phyloP scores from a whole-genome alignment of 2,888 invertebrate genomes.

The Branchinecta sandiegonensis region DNA sequence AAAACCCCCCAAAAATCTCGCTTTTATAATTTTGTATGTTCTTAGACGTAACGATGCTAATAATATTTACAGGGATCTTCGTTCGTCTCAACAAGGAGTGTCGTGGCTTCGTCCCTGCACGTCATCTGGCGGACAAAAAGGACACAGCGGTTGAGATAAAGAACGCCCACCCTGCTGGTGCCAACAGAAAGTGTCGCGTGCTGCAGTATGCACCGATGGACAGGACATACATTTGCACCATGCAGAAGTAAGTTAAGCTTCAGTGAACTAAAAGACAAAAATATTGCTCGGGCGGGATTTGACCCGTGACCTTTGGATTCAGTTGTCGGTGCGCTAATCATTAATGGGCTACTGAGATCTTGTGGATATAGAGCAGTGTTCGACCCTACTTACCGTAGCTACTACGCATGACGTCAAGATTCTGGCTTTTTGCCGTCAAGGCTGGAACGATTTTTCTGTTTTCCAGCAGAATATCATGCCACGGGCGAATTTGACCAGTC shows the following conservation, averaged over 20 bases:
- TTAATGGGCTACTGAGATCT: too few relatives aligned
- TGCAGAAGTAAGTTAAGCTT: constrained; percentile 37
- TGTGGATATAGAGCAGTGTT: too few relatives aligned
- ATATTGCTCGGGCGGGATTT: not conserved
- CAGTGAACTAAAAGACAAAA: not conserved
- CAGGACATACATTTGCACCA: constrained; percentile 49
- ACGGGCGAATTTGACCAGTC: too few relatives aligned
- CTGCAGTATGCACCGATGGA: constrained; percentile 51
- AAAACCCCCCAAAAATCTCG: not conserved
- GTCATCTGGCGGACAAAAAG: constrained; percentile 24
- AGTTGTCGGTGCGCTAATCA: too few relatives aligned
- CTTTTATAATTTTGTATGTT: not conserved
- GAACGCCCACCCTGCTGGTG: constrained; percentile 29
- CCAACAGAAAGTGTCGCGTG: constrained; percentile 41
- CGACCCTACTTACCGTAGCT: too few relatives aligned
- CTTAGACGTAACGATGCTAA: not conserved
- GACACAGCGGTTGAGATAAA: constrained; percentile 32
- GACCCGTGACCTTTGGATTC: too few relatives aligned
- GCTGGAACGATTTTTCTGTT: too few relatives aligned
- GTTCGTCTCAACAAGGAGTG: constrained; percentile 22
- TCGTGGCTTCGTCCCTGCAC: constrained; percentile 32
- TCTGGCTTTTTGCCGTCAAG: too few relatives aligned
- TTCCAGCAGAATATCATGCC: too few relatives aligned
- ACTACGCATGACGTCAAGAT: too few relatives aligned
- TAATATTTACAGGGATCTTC: constrained; percentile 34